Conservation (phyloP, 2,797 vertebrate genomes). For the Simalia tracyae region DNA sequence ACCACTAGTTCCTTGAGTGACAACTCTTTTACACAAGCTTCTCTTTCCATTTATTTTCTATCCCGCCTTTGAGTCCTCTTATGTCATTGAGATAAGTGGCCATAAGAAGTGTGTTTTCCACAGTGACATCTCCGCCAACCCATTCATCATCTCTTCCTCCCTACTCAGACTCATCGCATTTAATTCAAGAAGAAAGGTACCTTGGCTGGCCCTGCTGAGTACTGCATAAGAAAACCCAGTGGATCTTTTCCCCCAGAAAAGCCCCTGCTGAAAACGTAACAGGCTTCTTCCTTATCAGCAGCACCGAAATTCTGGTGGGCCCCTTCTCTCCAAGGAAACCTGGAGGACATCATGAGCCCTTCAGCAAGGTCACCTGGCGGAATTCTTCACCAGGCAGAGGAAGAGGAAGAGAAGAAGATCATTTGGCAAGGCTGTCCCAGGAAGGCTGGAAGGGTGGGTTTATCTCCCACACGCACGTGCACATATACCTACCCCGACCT, state of each 20-base stretch:
- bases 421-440: constrained; percentile 41
- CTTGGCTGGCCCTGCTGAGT: constrained; percentile 52
- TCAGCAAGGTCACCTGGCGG: constrained; percentile 58
- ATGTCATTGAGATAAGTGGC: constrained; percentile 69
- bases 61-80: constrained; percentile 64
- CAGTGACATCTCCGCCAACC: constrained; percentile 50
- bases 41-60: constrained; percentile 67
- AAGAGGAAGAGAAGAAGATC: constrained; percentile 18
- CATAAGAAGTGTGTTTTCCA: constrained; percentile 67
- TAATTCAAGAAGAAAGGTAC: constrained; percentile 68
- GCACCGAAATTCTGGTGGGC: not conserved
- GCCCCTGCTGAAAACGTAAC: constrained; percentile 29
- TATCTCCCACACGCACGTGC: too few relatives aligned
- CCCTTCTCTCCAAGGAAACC: rapidly evolving
- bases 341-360: constrained; percentile 50
- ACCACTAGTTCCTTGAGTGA: constrained; percentile 50
- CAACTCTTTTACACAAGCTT: constrained; percentile 47
- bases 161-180: constrained; percentile 68
- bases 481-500: too few relatives aligned
- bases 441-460: not conserved
- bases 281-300: constrained; percentile 51
- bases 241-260: constrained; percentile 48
- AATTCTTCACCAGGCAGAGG: constrained; percentile 50
- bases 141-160: constrained; percentile 70
- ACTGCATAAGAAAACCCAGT: constrained; percentile 69